Conservation (phyloP, 2,113 vertebrate genomes). For the Corythoichthys haematopterus region DNA sequence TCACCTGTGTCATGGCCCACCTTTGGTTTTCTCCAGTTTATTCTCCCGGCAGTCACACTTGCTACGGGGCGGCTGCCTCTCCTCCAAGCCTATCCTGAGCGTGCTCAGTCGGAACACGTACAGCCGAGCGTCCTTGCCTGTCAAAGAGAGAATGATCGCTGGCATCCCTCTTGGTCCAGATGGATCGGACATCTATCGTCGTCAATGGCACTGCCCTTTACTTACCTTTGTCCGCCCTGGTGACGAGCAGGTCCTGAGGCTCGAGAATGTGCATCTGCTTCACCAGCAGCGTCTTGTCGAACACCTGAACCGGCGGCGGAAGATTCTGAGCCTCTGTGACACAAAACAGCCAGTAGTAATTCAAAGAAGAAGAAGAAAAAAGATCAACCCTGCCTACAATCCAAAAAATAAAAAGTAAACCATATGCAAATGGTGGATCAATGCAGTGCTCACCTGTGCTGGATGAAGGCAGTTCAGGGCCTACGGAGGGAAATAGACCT, state of each 20-base stretch:
- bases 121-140: constrained; percentile 92
- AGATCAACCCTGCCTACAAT: neutral
- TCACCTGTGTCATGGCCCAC: constrained; percentile 52
- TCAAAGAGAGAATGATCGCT: constrained; percentile 19
- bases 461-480: constrained; percentile 48
- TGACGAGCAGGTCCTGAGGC: constrained; percentile 87
- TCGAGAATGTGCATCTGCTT: constrained; percentile 96
- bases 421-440: neutral
- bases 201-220: too few relatives aligned
- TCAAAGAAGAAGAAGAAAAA: constrained; percentile 3
- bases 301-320: constrained; percentile 78
- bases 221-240: constrained; percentile 89
- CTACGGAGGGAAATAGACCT: constrained; percentile 39
- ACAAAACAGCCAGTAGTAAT: constrained; percentile 24
- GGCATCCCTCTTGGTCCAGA: neutral
- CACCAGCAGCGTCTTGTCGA: constrained; percentile 88
- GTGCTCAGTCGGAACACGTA: constrained; percentile 87
- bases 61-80: constrained; percentile 74
- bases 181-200: too few relatives aligned
- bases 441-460: constrained; percentile 53
- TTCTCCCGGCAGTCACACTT: constrained; percentile 92
- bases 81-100: constrained; percentile 80
- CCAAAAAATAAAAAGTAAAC: neutral
- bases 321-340: constrained; percentile 75
- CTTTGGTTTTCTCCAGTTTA: constrained; percentile 97